Conservation (phyloP, 2,797 vertebrate species). For the Loriculus beryllinus region DNA sequence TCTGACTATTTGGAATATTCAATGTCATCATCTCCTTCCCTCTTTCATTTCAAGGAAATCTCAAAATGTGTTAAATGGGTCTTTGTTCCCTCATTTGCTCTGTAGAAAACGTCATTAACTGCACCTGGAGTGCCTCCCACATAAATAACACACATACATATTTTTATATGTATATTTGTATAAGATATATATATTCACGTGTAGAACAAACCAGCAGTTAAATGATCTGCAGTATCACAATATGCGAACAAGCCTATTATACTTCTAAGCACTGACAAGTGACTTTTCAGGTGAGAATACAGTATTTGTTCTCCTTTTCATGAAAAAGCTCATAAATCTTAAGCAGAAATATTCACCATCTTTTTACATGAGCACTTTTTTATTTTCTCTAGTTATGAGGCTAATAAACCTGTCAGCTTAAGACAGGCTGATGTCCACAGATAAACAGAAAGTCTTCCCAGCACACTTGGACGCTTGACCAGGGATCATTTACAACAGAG, state of each 20-base stretch:
- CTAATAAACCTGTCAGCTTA: neutral
- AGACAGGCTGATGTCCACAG: neutral
- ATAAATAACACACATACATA: neutral
- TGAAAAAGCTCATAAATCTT: neutral
- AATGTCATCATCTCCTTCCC: neutral
- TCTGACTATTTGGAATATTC: neutral
- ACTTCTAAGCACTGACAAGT: neutral
- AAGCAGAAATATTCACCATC: neutral
- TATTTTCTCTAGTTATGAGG: conserved; percentile 7
- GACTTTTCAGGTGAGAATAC: neutral
- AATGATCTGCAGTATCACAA: neutral
- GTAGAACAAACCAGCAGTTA: neutral
- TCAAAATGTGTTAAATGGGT: neutral
- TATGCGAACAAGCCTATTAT: neutral
- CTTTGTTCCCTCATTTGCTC: neutral
- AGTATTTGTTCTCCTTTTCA: neutral
- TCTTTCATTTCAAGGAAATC: neutral
- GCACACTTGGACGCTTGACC: neutral
- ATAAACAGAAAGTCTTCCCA: neutral
- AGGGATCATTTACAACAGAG: neutral
- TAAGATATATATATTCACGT: neutral
- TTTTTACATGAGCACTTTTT: neutral
- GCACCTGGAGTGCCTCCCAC: neutral
- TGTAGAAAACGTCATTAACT: neutral
- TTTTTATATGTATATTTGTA: neutral